Evolutionary conservation across 2,888 invertebrate species (phyloP).

Genomic region (Synergus japonicus): DNA sequence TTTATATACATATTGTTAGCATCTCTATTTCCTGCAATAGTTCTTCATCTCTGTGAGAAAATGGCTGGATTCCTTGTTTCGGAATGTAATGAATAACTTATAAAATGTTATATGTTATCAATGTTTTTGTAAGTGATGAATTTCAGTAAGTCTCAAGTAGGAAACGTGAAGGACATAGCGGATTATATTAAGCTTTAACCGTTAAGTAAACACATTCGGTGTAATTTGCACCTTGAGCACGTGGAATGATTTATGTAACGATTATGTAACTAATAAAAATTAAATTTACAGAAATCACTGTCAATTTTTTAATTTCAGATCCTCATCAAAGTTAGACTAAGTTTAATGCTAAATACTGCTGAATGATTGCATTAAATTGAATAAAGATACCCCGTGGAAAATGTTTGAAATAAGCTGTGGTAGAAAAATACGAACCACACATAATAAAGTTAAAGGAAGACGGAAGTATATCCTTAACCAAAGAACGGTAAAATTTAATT

Average conservation of each 20-base stretch:
- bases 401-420: no score
- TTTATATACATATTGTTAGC: constrained; percentile 21
- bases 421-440: no score
- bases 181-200: not conserved
- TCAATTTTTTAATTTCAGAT: not conserved
- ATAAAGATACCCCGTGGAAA: no score
- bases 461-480: no score
- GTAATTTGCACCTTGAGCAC: constrained; percentile 2
- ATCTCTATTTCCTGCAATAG: constrained; percentile 16
- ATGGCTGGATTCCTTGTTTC: not conserved
- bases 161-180: constrained; percentile 8
- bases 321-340: not conserved
- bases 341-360: no score
- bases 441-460: no score
- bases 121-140: constrained; percentile 19
- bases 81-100: constrained; percentile 3
- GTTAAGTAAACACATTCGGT: constrained; percentile 26
- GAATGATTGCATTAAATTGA: no score
- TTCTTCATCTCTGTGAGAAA: constrained; percentile 8
- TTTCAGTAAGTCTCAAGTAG: not conserved
- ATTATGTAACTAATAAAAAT: constrained; percentile 19
- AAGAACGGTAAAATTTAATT: no score
- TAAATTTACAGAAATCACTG: not conserved
- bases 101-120: not conserved
- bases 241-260: constrained; percentile 14